Evolutionary conservation across 1,140 invertebrate genomes (phyloP), one percentile per base, ranked within the genome.

Genomic region (Protaetia brevitarsis): DNA sequence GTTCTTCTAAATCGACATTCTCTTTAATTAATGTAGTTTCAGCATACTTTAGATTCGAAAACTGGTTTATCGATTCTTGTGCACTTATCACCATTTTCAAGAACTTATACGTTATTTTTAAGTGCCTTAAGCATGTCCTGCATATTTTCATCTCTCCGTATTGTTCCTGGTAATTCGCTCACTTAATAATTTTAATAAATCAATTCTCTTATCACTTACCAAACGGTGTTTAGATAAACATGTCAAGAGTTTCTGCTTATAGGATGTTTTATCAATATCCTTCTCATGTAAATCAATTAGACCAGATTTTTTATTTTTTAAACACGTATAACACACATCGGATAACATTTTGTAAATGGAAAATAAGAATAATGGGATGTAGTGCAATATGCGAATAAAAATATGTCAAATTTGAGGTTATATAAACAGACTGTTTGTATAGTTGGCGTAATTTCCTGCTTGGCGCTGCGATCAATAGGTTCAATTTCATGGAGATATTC

Each of bases 41-140:
- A n/a, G n/a, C n/a, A n/a, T n/a, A n/a, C n/a, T n/a, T n/a, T 51
- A 23, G 41, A 10, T 51, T 23, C 6, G 26, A 2, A 2, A 51
- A 2, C 41, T 51, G 16, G 10, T 41, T 45, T 28, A 64, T 13
- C 45, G 34, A 29, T 37, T 66, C 65, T 31, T 66, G 65, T 7
- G 30, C 28, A 4, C 11, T 13, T 28, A 34, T 8, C 2, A 66
- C 19, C 59, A 62, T 66, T 6, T 45, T 29, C 30, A 37, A n/a
- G 31, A 66, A 66, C 26, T 66, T 61, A 31, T 66, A 62, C 7
- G 58, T 45, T 7, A 45, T 36, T 13, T 28, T 30, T 30, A 66
- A 36, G 10, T 29, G 11, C 11, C 23, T 61, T 16, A 66, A 21
- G 29, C 65, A 66, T 11, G 21, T n/a, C 7, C 16, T 16, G 56